Evolutionary conservation across 1,140 invertebrate species (phyloP), one percentile per base, ranked within the genome.

Genomic region (Glossosoma conforme): DNA sequence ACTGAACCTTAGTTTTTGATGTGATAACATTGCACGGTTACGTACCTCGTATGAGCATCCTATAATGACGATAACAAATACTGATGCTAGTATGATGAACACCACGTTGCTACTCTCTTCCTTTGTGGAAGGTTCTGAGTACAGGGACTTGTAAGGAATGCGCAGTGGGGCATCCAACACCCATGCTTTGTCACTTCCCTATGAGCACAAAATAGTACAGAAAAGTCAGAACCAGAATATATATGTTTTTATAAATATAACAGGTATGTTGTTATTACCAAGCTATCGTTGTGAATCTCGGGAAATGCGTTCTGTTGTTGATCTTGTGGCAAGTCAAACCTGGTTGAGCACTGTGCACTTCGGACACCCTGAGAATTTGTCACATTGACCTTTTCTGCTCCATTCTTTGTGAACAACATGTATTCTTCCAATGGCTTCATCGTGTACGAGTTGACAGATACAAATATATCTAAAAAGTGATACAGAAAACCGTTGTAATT

Each of bases 351-450:
- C 58, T 89, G 86, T 3, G 87, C 87, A 63, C 85, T 87, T 59
- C 88, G 71, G 1, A 91, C 84, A n/a, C 88, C 88, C 51, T 85
- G 85, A 1, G 86, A 82, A 65, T 87, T 89, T 11, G 86, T 85
- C 3, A 88, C 86, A 47, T 85, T 82, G 13, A 91, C 86, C 36
- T 86, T 85, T 62, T 89, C 87, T 38, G 85, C 80, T 36, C 83
- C 86, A 22, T 83, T 84, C 59, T 87, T 86, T 2, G 84, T 89
- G 65, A 89, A 91, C 4, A 89, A 68, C 87, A 92, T 91, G 64
- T 92, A 92, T 62, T 92, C 89, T 67, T 91, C 88, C 32, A 91
- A 65, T 3, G 89, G 87, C 60, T 88, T 89, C 86, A 91, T 90
- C 40, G 79, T 75, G 24, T 84, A 77, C 45, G 81, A 80, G 60